phyloP scores from a whole-genome alignment of 2,888 invertebrate genomes.

The Harmothoe impar region DNA sequence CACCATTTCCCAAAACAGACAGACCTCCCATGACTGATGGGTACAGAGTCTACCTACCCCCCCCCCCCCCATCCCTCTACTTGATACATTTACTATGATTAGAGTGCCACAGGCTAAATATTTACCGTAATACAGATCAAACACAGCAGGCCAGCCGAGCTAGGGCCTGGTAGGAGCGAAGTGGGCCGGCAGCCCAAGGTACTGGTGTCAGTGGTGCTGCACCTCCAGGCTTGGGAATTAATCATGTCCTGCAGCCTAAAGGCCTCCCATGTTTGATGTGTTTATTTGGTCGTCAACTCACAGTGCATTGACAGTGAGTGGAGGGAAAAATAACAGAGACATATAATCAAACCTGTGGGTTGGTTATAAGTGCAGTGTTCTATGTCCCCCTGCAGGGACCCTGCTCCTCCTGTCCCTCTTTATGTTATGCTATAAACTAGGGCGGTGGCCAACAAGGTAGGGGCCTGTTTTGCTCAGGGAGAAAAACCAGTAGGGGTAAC shows the following conservation, averaged over 20 bases:
- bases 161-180: neutral
- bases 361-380: neutral
- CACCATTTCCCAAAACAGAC: too few species aligned
- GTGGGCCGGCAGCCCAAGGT: neutral
- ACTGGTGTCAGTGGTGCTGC: neutral
- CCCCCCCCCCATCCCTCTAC: neutral
- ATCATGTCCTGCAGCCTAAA: too few species aligned
- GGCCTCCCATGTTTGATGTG: neutral
- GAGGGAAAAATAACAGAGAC: too few species aligned
- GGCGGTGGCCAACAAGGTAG: too few species aligned
- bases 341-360: too few species aligned
- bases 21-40: too few species aligned
- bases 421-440: too few species aligned
- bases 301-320: neutral
- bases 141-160: neutral
- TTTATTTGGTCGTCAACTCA: neutral
- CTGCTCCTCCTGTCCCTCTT: neutral
- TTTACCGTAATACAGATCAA: neutral
- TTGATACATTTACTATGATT: slow-evolving; percentile 29
- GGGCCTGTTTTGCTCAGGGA: too few species aligned
- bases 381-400: neutral
- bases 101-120: slow-evolving; percentile 15
- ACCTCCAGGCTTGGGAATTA: slow-evolving; percentile 15
- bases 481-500: neutral
- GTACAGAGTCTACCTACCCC: too few species aligned